A percentile compares a stretch with the other conserved stretches of the same genome.
phyloP scores from a whole-genome alignment of 2,797 vertebrate genomes.

The Syngnathus rostellatus region DNA sequence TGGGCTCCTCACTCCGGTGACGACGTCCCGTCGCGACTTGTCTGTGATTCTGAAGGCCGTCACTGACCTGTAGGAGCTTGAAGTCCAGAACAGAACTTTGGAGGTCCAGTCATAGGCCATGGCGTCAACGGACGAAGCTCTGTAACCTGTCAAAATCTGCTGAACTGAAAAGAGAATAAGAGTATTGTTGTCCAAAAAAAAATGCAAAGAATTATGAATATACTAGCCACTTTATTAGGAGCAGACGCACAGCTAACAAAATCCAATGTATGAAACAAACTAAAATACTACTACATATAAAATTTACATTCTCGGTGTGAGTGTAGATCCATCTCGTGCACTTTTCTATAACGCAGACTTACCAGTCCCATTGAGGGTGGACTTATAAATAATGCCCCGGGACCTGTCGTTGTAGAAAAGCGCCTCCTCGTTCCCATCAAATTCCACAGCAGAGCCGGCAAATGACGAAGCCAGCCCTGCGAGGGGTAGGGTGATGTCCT shows the following conservation, averaged over 20 bases:
- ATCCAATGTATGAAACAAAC: too few relatives aligned
- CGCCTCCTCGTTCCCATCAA: slow-evolving; percentile 47
- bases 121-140: slow-evolving; percentile 55
- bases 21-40: slow-evolving; percentile 62
- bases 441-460: slow-evolving; percentile 61
- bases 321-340: too few relatives aligned
- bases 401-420: slow-evolving; percentile 65
- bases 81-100: slow-evolving; percentile 69
- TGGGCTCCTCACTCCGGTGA: slow-evolving; percentile 54
- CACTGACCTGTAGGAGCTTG: slow-evolving; percentile 47
- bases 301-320: too few relatives aligned
- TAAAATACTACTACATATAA: too few relatives aligned
- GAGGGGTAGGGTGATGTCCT: slow-evolving; percentile 65
- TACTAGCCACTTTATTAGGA: too few relatives aligned
- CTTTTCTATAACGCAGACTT: slow-evolving; percentile 8
- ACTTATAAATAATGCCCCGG: slow-evolving; percentile 58
- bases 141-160: slow-evolving; percentile 61
- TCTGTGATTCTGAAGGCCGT: slow-evolving; percentile 61
- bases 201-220: too few relatives aligned
- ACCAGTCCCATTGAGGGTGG: slow-evolving; percentile 63
- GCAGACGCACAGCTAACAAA: too few relatives aligned
- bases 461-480: slow-evolving; percentile 47
- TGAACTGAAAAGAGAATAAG: slow-evolving; percentile 39
- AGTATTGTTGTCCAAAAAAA: neutral
- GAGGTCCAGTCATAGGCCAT: slow-evolving; percentile 74